Percentiles rank a stretch among this genome's conserved stretches.
Conservation (phyloP, 2,888 invertebrate genomes). For the Sepioteuthis lessoniana region DNA sequence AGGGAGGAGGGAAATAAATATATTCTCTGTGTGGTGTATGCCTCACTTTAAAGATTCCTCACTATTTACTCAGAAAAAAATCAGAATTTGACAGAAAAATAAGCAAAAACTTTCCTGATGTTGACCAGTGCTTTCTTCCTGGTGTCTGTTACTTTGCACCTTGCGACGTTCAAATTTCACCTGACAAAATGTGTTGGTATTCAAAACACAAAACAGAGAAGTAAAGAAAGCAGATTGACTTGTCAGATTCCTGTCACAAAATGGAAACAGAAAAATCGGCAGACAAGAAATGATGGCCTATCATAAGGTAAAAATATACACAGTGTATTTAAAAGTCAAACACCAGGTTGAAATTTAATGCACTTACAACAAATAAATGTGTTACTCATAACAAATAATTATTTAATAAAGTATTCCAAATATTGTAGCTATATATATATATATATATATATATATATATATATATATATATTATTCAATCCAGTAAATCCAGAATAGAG, state of each 20-base stretch:
- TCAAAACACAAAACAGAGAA: neutral
- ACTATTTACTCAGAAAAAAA: neutral
- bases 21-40: neutral
- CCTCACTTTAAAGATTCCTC: neutral
- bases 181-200: neutral
- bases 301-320: no score
- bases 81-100: neutral
- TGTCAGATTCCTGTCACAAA: no score
- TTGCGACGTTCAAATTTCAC: neutral
- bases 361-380: no score
- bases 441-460: no score
- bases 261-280: neutral
- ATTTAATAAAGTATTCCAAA: no score
- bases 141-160: no score
- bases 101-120: neutral
- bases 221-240: neutral
- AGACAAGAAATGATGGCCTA: neutral
- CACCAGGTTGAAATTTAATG: no score
- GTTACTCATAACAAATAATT: no score
- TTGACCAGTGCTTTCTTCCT: neutral
- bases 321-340: no score
- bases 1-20: neutral
- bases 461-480: no score
- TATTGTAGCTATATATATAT: no score
- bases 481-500: no score